phyloP scores from a whole-genome alignment of 2,888 invertebrate genomes.

The Strigamia transsilvanica region DNA sequence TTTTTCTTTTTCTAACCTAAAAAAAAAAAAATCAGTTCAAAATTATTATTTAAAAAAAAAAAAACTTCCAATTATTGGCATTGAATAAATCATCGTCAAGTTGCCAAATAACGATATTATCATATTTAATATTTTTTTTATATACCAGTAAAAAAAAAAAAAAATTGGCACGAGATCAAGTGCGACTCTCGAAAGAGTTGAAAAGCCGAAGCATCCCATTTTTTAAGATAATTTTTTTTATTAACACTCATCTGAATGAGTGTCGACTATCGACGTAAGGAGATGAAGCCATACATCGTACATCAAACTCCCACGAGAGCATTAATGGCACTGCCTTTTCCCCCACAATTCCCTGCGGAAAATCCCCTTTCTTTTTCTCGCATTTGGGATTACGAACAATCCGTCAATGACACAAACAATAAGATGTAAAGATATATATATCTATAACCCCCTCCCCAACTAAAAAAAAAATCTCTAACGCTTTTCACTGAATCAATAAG shows the following conservation, averaged over 20 bases:
- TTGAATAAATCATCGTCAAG: too few relatives aligned
- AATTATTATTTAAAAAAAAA: too few relatives aligned
- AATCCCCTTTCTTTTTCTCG: slow-evolving; percentile 3
- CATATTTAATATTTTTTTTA: too few relatives aligned
- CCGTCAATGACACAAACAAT: slow-evolving; percentile 49
- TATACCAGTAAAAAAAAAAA: too few relatives aligned
- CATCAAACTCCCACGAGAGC: not conserved
- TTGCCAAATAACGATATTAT: too few relatives aligned
- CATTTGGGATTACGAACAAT: not conserved
- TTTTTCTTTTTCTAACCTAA: too few relatives aligned
- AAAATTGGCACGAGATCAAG: not conserved
- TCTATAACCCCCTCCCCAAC: not conserved
- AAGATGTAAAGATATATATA: not conserved
- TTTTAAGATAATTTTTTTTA: slow-evolving; percentile 1
- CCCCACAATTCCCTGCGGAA: slow-evolving; percentile 14
- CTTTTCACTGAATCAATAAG: not conserved
- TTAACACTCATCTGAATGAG: not conserved
- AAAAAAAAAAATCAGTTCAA: too few relatives aligned
- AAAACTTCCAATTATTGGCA: too few relatives aligned
- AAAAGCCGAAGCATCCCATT: not conserved
- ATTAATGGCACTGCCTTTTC: not conserved
- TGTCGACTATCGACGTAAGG: not conserved
- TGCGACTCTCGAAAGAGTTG: not conserved
- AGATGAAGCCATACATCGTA: not conserved
- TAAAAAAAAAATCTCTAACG: not conserved